A percentile compares a stretch with the other conserved stretches of the same genome.
phyloP scores from a whole-genome alignment of 2,797 vertebrate genomes.

The Botia almorhae region DNA sequence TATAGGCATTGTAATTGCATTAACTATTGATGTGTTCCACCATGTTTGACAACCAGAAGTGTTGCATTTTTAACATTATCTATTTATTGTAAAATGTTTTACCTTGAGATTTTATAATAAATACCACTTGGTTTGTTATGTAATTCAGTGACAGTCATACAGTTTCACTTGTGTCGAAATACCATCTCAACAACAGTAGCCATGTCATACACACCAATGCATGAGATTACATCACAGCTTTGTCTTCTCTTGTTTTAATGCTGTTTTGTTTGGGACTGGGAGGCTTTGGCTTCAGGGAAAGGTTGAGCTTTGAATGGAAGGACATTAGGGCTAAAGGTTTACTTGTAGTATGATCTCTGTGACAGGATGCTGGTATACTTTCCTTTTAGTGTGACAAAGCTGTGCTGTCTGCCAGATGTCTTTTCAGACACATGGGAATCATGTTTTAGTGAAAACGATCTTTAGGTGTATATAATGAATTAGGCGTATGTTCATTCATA shows the following conservation, averaged over 20 bases:
- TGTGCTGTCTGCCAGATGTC: slow-evolving; percentile 19
- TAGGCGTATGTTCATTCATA: too few relatives aligned
- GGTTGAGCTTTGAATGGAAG: slow-evolving; percentile 26
- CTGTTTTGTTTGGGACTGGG: slow-evolving; percentile 3
- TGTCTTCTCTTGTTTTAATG: background rate
- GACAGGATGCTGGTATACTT: slow-evolving; percentile 40
- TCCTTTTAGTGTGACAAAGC: slow-evolving; percentile 12
- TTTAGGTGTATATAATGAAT: background rate
- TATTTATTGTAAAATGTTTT: background rate
- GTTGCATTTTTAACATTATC: background rate
- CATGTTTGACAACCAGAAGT: too few relatives aligned
- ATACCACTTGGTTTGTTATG: background rate
- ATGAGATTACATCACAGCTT: slow-evolving; percentile 8
- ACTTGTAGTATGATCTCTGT: slow-evolving; percentile 36
- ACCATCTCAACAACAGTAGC: background rate
- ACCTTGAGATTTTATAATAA: background rate
- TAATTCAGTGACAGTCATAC: background rate
- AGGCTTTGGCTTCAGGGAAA: slow-evolving; percentile 23
- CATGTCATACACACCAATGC: background rate
- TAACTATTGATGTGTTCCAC: background rate
- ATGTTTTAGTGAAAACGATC: background rate
- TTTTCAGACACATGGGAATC: slow-evolving; percentile 22
- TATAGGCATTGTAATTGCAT: too few relatives aligned
- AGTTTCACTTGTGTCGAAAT: background rate
- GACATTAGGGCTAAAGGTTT: slow-evolving; percentile 32